Percentiles rank a stretch among this genome's conserved stretches.
These are phyloP conservation scores for Sus cebifrons DNA, from an alignment of 2,797 vertebrate species.

Conservation along the genomic window DNA sequence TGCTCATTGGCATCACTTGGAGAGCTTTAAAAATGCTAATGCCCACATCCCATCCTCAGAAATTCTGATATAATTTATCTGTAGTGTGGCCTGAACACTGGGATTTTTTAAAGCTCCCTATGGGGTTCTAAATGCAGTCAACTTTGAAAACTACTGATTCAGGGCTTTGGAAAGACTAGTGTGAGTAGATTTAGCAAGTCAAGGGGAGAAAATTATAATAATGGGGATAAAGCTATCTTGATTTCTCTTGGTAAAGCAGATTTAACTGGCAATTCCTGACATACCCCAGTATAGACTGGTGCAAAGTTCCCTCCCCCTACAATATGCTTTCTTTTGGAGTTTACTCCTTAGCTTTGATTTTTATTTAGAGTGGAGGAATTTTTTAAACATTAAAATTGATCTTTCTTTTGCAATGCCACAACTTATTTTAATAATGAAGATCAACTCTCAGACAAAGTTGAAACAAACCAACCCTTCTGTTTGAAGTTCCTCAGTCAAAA, in stretches of 20 bases:
- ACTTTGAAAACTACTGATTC: slow-evolving; percentile 19
- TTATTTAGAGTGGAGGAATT: slow-evolving; percentile 41
- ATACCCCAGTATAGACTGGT: background rate
- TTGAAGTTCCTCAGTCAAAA: slow-evolving; percentile 55
- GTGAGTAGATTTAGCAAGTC: slow-evolving; percentile 41
- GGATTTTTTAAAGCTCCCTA: background rate
- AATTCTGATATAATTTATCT: background rate
- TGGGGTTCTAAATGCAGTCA: slow-evolving; percentile 16
- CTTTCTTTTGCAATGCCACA: background rate
- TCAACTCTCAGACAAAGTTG: slow-evolving; percentile 51
- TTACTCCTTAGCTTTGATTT: slow-evolving; percentile 40
- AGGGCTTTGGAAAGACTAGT: background rate
- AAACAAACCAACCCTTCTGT: slow-evolving; percentile 56
- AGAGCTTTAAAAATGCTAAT: background rate
- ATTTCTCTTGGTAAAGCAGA: background rate
- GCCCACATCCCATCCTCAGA: background rate
- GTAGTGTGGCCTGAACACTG: background rate
- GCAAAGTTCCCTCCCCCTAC: background rate
- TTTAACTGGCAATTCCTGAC: background rate
- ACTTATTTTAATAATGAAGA: slow-evolving; percentile 55
- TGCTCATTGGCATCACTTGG: background rate
- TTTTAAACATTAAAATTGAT: slow-evolving; percentile 60
- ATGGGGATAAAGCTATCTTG: background rate
- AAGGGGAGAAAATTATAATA: background rate
- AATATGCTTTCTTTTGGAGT: background rate